Percentiles rank a stretch among this genome's conserved stretches.
Conservation (phyloP, 1,140 invertebrate species). For the Panagrolaimus sp. region DNA sequence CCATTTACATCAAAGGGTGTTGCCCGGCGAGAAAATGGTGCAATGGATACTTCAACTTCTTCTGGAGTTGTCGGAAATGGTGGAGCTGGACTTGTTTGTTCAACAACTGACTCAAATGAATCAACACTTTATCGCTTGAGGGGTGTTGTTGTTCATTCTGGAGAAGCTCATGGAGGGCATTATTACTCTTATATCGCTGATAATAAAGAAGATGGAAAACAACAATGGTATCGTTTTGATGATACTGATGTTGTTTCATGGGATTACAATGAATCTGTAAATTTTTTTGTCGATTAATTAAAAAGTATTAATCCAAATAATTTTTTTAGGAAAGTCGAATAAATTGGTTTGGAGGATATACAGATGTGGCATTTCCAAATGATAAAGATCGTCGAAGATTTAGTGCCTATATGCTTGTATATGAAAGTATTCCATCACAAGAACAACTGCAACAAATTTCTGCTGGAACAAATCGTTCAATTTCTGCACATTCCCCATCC, state of each 20-base stretch:
- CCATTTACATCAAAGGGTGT: slow-evolving; percentile 75
- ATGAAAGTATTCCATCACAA: slow-evolving; percentile 19
- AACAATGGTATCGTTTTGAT: slow-evolving; percentile 93
- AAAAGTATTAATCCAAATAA: too few relatives aligned
- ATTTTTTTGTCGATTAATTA: too few relatives aligned
- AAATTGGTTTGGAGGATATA: slow-evolving; percentile 75
- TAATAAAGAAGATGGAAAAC: slow-evolving; percentile 66
- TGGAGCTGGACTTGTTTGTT: too few relatives aligned
- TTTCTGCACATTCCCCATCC: background rate
- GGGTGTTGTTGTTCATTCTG: slow-evolving; percentile 95
- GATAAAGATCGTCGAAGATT: slow-evolving; percentile 80
- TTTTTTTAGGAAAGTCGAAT: slow-evolving; percentile 81
- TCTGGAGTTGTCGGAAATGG: background rate
- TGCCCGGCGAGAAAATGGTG: slow-evolving; percentile 68
- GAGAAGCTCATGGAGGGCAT: slow-evolving; percentile 90
- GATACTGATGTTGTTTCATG: slow-evolving; percentile 92
- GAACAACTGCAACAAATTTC: too few relatives aligned
- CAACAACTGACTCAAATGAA: slow-evolving; percentile 40
- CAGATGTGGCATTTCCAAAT: background rate
- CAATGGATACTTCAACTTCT: slow-evolving; percentile 58
- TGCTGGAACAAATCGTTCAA: background rate
- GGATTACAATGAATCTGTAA: slow-evolving; percentile 76
- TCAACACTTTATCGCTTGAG: slow-evolving; percentile 72
- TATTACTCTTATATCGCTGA: slow-evolving; percentile 88
- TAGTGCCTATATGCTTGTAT: slow-evolving; percentile 95